phyloP scores from a whole-genome alignment of 2,113 vertebrate genomes.

The Muntiacus muntjak region DNA sequence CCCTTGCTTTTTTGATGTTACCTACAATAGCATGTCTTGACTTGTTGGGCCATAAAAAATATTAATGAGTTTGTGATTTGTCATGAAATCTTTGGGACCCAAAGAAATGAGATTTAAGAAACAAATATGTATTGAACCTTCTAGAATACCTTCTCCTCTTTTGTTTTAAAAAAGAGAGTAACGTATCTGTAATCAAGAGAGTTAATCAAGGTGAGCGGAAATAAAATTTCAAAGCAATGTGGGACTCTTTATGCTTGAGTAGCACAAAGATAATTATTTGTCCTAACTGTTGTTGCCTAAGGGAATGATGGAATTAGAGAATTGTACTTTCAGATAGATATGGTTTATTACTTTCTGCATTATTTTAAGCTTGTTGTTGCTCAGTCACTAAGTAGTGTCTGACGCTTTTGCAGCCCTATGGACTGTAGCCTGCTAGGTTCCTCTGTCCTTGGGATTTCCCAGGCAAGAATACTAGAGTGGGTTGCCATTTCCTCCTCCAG shows the following conservation, averaged over 20 bases:
- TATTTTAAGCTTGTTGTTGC: slow-evolving; percentile 66
- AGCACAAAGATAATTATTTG: slow-evolving; percentile 75
- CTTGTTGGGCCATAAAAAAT: neutral
- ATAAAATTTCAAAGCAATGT: slow-evolving; percentile 72
- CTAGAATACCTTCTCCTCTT: slow-evolving; percentile 66
- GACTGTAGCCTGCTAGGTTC: neutral
- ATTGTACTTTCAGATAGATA: slow-evolving; percentile 67
- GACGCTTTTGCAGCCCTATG: neutral
- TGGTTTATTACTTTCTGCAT: slow-evolving; percentile 74
- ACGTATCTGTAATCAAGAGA: slow-evolving; percentile 64
- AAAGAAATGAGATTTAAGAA: slow-evolving; percentile 47
- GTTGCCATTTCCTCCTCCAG: neutral
- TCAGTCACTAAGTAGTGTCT: neutral
- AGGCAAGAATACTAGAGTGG: neutral
- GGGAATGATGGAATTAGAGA: slow-evolving; percentile 77
- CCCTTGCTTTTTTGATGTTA: slow-evolving; percentile 9
- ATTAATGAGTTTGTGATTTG: slow-evolving; percentile 34
- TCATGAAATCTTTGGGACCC: slow-evolving; percentile 47
- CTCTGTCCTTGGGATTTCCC: neutral
- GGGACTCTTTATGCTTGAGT: slow-evolving; percentile 75
- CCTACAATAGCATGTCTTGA: neutral
- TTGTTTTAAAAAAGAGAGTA: slow-evolving; percentile 62
- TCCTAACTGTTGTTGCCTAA: slow-evolving; percentile 68
- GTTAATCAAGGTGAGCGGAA: slow-evolving; percentile 70
- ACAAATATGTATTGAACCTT: slow-evolving; percentile 59